Evolutionary conservation across 2,113 vertebrate species (phyloP), one percentile per base, ranked within the genome.

Genomic region (Microtus montanus): DNA sequence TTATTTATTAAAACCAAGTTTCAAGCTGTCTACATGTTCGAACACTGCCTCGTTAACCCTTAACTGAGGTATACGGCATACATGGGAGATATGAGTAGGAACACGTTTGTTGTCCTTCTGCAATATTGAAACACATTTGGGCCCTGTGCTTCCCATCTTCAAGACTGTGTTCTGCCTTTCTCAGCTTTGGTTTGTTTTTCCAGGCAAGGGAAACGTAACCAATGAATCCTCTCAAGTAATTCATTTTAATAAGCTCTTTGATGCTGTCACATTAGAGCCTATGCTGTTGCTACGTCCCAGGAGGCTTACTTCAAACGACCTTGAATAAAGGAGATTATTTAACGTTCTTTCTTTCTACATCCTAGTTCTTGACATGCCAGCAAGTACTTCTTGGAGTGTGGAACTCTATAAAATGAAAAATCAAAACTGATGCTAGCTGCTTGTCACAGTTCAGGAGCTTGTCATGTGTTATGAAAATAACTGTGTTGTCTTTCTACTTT

Each of bases 171-270:
- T 95, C 49, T 93, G 47, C n/a, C 22, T 96, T 96, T 75, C 68
- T 49, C 44, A 87, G 28, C 79, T 91, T 95, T 15, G 26, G 44
- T 90, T 96, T 97, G 86, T 95, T 96, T 96, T 92, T 80, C 14
- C 89, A 96, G 14, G 14, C 64, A 80, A 89, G 63, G 38, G 64
- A 93, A 92, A 97, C 84, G 44, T 78, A 84, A 89, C 70, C 61
- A 79, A 14, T 79, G 41, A 66, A 63, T 88, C 86, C 64, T 92
- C 58, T 94, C 92, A 94, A 93, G 90, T 88, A 84, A 97, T 96
- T 93, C 52, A 92, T 90, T 94, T 26, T 83, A 94, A 91, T 95
- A 95, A 92, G 30, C 35, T 35, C 86, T 83, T 96, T 95, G 74
- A 89, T 63, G 82, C 77, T 94, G 52, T 79, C 63, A 49, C 85